These are phyloP conservation scores for Sprattus sprattus DNA, from an alignment of 2,113 vertebrate genomes.

Conservation along the genomic window DNA sequence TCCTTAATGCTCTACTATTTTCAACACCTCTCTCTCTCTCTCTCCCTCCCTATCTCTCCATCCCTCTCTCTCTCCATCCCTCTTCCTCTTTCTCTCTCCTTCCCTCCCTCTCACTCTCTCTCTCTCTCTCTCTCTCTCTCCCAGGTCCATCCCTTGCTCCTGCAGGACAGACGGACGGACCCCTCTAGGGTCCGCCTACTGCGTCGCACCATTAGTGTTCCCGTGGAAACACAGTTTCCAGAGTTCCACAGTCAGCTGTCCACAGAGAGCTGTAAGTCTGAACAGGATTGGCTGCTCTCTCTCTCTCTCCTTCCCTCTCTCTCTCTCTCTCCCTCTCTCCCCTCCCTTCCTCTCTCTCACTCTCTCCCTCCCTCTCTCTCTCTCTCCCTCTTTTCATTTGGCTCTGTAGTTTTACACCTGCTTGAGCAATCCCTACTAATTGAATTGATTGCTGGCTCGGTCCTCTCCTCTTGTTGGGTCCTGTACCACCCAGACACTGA, in stretches of 20 bases:
- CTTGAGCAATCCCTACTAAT: background rate
- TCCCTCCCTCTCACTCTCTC: background rate
- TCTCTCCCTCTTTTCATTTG: background rate
- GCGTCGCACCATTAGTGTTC: conserved; percentile 78
- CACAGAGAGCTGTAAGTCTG: conserved; percentile 69
- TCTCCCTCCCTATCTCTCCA: background rate
- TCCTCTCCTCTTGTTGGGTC: background rate
- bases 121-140: conserved; percentile 10
- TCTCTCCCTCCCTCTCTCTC: background rate
- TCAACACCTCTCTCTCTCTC: background rate
- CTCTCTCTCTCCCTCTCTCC: background rate
- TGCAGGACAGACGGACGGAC: conserved; percentile 61
- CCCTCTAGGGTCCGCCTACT: conserved; percentile 65
- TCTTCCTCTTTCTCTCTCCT: background rate
- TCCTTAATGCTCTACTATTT: too few relatives aligned
- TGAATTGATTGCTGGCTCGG: background rate
- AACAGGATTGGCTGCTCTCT: background rate
- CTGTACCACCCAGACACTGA: background rate
- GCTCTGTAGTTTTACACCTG: background rate
- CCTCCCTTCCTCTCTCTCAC: too few relatives aligned
- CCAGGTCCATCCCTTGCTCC: conserved; percentile 53
- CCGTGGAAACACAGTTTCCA: conserved; percentile 72
- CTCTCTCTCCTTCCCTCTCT: background rate
- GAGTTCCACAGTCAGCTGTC: conserved; percentile 66
- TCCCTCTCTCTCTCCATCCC: conserved; percentile 7